Percentiles rank a stretch among this genome's conserved stretches.
Conservation (phyloP, 2,797 vertebrate genomes). For the Eulemur mongoz region DNA sequence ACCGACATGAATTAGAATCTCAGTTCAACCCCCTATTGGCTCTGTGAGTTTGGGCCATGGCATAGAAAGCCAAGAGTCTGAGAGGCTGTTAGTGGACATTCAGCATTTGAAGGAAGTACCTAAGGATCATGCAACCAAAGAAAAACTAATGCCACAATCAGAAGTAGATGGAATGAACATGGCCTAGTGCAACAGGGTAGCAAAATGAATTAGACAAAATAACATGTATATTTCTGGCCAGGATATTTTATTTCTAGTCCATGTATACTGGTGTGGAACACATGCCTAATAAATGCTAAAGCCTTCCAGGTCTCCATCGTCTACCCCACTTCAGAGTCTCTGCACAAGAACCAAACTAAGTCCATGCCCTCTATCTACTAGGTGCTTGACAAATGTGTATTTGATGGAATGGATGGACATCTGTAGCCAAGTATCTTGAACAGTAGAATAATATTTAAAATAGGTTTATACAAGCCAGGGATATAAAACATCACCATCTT, state of each 20-base stretch:
- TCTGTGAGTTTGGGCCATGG: background rate
- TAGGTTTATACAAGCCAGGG: background rate
- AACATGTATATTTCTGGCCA: background rate
- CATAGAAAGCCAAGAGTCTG: background rate
- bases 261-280: background rate
- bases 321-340: background rate
- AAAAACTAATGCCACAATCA: background rate
- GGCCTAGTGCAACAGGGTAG: background rate
- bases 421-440: background rate
- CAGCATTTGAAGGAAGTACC: background rate
- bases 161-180: background rate
- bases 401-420: background rate
- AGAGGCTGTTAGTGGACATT: background rate
- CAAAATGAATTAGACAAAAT: background rate
- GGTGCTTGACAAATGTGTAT: background rate
- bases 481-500: background rate
- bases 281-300: background rate
- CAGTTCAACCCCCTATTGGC: background rate
- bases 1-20: background rate
- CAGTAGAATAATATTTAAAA: background rate
- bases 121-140: background rate
- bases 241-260: background rate
- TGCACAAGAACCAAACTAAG: background rate
- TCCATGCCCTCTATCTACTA: background rate
- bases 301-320: background rate